Evolutionary conservation across 2,113 vertebrate genomes (phyloP).

Genomic region (Aramus guarauna): DNA sequence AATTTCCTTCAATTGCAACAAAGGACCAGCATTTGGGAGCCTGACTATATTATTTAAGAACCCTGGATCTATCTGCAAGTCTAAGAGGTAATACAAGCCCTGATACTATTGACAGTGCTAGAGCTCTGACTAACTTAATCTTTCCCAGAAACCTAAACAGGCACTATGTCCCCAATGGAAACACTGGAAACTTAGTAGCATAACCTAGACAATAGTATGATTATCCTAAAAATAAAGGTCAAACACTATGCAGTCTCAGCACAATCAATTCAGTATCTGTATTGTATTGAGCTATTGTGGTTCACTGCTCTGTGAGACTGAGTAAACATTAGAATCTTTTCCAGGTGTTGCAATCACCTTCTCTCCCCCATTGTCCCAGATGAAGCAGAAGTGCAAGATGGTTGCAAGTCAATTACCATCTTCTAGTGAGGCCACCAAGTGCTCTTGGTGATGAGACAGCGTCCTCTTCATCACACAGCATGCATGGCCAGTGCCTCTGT

Average conservation of each 20-base stretch:
- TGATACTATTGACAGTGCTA: background rate
- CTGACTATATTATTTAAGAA: background rate
- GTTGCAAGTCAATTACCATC: background rate
- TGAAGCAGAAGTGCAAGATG: background rate
- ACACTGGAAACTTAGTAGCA: background rate
- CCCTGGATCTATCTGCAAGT: background rate
- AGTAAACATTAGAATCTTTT: background rate
- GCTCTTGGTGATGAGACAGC: background rate
- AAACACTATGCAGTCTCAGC: background rate
- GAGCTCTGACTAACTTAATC: background rate
- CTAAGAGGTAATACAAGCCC: background rate
- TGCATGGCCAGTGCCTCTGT: background rate
- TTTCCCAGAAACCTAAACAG: background rate
- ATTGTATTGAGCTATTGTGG: background rate
- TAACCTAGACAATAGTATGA: background rate
- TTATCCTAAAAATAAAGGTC: background rate
- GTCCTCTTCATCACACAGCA: background rate
- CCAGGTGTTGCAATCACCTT: fast-evolving
- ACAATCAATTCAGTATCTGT: background rate
- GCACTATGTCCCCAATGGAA: background rate
- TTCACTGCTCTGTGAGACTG: background rate
- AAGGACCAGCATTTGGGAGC: background rate
- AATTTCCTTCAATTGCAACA: background rate
- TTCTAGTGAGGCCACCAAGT: background rate
- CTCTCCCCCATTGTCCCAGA: background rate